Percentiles rank a stretch among this genome's conserved stretches.
Conservation (phyloP, 2,888 invertebrate species). For the Gymnoscelis rufifasciata region DNA sequence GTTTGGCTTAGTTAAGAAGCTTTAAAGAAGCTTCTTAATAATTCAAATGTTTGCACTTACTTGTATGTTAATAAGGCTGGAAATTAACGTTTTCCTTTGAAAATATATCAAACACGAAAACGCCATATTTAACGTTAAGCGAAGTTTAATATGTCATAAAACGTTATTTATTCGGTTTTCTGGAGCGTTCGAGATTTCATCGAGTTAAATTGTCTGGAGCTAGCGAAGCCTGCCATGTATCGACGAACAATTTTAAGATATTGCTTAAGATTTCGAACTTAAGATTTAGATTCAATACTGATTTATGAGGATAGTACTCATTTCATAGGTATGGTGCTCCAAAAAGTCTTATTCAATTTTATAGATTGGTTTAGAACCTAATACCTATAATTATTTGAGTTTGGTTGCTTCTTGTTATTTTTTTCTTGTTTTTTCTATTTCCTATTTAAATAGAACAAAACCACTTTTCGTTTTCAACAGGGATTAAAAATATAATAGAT, state of each 20-base stretch:
- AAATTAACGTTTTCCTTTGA: constrained; percentile 48
- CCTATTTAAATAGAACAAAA: too few species aligned
- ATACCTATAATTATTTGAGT: too few species aligned
- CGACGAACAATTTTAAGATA: background rate
- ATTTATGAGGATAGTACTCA: too few species aligned
- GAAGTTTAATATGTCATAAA: constrained; percentile 72
- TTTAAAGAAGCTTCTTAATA: constrained; percentile 9
- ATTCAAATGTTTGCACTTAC: constrained; percentile 11
- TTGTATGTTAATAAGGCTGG: constrained; percentile 5
- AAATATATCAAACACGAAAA: constrained; percentile 58
- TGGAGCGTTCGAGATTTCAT: constrained; percentile 56
- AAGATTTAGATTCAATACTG: too few species aligned
- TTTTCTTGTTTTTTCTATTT: too few species aligned
- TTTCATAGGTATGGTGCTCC: too few species aligned
- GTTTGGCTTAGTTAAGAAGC: constrained; percentile 13
- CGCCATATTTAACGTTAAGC: constrained; percentile 68
- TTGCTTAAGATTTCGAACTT: background rate
- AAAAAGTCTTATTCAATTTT: too few species aligned
- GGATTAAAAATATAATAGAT: too few species aligned
- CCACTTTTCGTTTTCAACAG: too few species aligned
- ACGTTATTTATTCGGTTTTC: constrained; percentile 66
- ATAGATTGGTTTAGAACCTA: too few species aligned
- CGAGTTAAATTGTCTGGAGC: constrained; percentile 35
- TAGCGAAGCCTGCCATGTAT: constrained; percentile 37
- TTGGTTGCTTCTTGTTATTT: too few species aligned